Base-by-base conservation (phyloP, 2,113 vertebrate genomes). In the Atrichornis clamosus region DNA sequence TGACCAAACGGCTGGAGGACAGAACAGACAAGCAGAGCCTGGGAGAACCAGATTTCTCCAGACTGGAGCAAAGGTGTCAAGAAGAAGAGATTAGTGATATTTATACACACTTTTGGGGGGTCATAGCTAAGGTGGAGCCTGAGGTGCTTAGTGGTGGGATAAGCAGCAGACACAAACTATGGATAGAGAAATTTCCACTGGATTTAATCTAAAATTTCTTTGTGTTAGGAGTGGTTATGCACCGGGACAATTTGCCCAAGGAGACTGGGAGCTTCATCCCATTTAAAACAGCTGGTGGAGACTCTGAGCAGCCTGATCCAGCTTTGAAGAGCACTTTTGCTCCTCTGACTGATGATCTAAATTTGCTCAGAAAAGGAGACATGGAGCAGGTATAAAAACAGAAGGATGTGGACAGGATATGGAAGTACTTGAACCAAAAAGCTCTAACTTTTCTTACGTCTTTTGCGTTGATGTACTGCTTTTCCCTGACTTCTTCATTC, bases 401-500 rank as follows among this genome's bases (percentile, higher is more conserved):
- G 8, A 39, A 37, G 9, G 11, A 65, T 63, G 50, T 22, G 28
- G 27, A 42, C 42, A 75, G 32, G 32, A 64, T 46, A 42, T 55
- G 20, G 28, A 84, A 59, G 41, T 35, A 23, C 5, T 59, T 67
- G 30, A 72, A 44, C 19, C 6, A 67, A 22, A 84, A 72, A 26
- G 7, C 15, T 77, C 28, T 20, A 50, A 50, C 22, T 6, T 26
- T 50, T 4, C 7, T 81, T 41, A 41, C 13, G 33, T 23, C 7
- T 74, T 77, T 84, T 50, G 11, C 1, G 0, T 2, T 42, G 39
- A 26, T 50, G 24, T 44, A 24, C 22, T 7, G 41, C 6, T 41
- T 70, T 44, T 1, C 10, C 4, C 11, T 3, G 5, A 18, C 10
- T 81, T 69, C 8, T 33, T 27, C 0, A 2, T 33, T 77, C 33